phyloP scores from a whole-genome alignment of 1,140 invertebrate species.

The Zaprionus tsacasi region DNA sequence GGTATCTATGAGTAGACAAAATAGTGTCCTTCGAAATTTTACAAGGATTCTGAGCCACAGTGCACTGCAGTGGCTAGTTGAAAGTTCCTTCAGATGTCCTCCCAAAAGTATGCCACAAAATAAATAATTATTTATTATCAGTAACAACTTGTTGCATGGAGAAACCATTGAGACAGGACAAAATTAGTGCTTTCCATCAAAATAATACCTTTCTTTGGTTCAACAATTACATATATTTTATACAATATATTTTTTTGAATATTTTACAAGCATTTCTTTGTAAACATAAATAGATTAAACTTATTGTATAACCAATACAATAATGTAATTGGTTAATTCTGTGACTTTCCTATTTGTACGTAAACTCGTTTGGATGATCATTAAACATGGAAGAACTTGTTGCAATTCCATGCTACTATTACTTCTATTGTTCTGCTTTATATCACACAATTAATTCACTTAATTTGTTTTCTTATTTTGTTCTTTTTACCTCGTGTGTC shows the following conservation, averaged over 20 bases:
- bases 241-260: constrained; percentile 40
- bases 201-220: constrained; percentile 2
- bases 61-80: too few relatives aligned
- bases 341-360: constrained; percentile 73
- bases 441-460: constrained; percentile 35
- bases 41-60: too few relatives aligned
- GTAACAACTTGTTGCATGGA: too few relatives aligned
- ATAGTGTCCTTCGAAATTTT: too few relatives aligned
- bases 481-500: constrained; percentile 15
- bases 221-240: constrained; percentile 26
- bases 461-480: constrained; percentile 12
- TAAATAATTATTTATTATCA: too few relatives aligned
- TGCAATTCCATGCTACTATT: constrained; percentile 25
- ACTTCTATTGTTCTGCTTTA: constrained; percentile 55
- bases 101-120: too few relatives aligned
- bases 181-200: constrained; percentile 31
- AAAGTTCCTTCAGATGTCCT: too few relatives aligned
- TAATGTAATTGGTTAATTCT: constrained; percentile 35
- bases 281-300: constrained; percentile 66
- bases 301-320: constrained; percentile 41
- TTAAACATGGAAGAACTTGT: constrained; percentile 60
- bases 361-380: constrained; percentile 54
- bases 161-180: too few relatives aligned
- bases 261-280: constrained; percentile 62
- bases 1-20: too few relatives aligned